Base-by-base conservation (phyloP, 2,888 invertebrate species). In the Ormia ochracea region DNA sequence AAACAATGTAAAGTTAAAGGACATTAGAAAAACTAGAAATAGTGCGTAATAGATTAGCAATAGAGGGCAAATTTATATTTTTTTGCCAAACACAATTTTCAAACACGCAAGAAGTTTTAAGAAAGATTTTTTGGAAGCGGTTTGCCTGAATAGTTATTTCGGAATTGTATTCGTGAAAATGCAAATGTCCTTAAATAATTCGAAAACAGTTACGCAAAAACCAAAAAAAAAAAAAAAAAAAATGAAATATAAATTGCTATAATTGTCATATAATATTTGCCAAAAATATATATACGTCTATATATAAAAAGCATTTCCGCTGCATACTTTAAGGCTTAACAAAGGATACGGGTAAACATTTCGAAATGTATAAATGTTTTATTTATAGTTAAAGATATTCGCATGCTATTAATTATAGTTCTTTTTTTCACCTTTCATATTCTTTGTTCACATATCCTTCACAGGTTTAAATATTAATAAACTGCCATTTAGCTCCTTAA, bases 271-370 rank as follows among this genome's bases (percentile, higher is more conserved):
- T 2, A 17, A 17, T 48, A 33, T 54, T 69, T 69, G 23, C 45
- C 23, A 1, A 52, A 6, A 38, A 28, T 43, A 45, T 59, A 17
- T 12, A 43, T 10, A 43, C 3, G 12, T 0, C n/a, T 41, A 10
- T 12, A 10, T 23, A 38, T 14, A 4, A 14, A 41, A 14, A 23
- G 1, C 7, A 9, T 23, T 36, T 58, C 2, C 10, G 19, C 58
- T 63, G 70, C 41, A 48, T 77, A 65, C 48, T 10, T 70, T 77
- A 33, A 43, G 63, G 70, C 58, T 58, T 56, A 31, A 59, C 41
- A 28, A 14, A 66, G n/a, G n/a, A 1, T n/a, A 63, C 43, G 19
- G 14, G 31, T 56, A 28, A 73, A 26, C 36, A 65, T 61, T 54
- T 56, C n/a, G 7, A 26, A 52, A 68, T 19, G 52, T 17, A n/a